Evolutionary conservation across 2,113 vertebrate genomes (phyloP), one percentile per base, ranked within the genome.

Genomic region (Eira barbara): DNA sequence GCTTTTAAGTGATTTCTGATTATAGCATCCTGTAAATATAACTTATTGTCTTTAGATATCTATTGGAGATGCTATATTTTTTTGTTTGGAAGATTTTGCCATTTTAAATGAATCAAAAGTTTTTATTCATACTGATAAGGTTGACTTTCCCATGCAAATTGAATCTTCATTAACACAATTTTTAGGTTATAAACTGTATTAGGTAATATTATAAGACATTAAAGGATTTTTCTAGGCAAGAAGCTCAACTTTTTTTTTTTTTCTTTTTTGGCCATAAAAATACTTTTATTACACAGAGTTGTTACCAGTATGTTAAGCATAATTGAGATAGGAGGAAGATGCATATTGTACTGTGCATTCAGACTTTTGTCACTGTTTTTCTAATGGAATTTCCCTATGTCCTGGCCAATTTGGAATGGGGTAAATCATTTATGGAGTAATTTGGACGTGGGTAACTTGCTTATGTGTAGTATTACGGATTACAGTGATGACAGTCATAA

Each of bases 211-310:
- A 25, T 79, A 95, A 95, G 69, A 65, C 81, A 97, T 94, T 96
- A 94, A 97, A 96, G 52, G 39, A 84, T 94, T 97, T 98, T 97
- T 90, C 86, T 97, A 97, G 95, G 86, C 79, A 97, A 97, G 84
- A 97, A 85, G 61, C 45, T 89, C 73, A 95, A 59, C n/a, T 91
- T 78, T 63, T 85, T 78, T n/a, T n/a, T 47, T 49, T 78, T 79
- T 34, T 34, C 25, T 42, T 79, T 76, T 94, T 63, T 71, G 11
- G 63, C 17, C 91, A 85, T 89, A 93, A 93, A 85, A 96, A 47
- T 96, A 67, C 42, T 88, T 65, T 57, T 91, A 65, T 89, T 97
- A 55, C 74, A 47, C 23, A 12, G 15, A 73, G 42, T 73, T 85
- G 29, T 96, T 94, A 55, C 15, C 59, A 88, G n/a, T 81, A 57